Evolutionary conservation across 2,113 vertebrate species (phyloP).

Genomic region (Paralichthys olivaceus): DNA sequence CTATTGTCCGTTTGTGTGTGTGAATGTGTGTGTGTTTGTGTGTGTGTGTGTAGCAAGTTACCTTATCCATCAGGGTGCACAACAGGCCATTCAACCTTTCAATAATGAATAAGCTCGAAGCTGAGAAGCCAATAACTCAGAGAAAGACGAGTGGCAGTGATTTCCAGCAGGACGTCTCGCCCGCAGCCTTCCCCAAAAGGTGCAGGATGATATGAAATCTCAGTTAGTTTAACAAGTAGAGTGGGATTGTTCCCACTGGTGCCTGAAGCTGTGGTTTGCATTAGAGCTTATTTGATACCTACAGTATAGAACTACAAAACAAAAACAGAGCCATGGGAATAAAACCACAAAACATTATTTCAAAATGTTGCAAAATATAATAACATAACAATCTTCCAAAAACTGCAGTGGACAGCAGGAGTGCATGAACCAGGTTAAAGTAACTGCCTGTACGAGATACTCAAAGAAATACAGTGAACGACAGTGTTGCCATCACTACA

Average conservation of each 20-base stretch:
- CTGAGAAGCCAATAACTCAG: slow-evolving; percentile 55
- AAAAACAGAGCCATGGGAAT: slow-evolving; percentile 31
- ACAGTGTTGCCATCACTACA: too few species aligned
- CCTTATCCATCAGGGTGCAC: slow-evolving; percentile 61
- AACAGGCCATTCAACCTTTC: slow-evolving; percentile 45
- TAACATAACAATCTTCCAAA: too few species aligned
- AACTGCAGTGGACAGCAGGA: too few species aligned
- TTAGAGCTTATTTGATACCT: slow-evolving; percentile 31
- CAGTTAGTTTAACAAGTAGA: slow-evolving; percentile 30
- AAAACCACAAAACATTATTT: slow-evolving; percentile 17
- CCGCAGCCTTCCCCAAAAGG: slow-evolving; percentile 31
- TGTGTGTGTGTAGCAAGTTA: slow-evolving; percentile 28
- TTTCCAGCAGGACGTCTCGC: slow-evolving; percentile 51
- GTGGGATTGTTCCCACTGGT: slow-evolving; percentile 24
- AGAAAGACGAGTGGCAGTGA: slow-evolving; percentile 45
- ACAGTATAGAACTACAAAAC: not conserved
- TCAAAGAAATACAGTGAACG: too few species aligned
- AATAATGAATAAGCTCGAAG: slow-evolving; percentile 64
- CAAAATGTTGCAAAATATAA: too few species aligned
- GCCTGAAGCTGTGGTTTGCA: slow-evolving; percentile 28
- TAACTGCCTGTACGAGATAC: too few species aligned
- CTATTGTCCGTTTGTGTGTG: slow-evolving; percentile 22
- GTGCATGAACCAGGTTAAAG: too few species aligned
- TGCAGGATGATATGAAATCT: slow-evolving; percentile 48
- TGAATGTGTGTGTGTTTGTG: not conserved